Base-by-base conservation (phyloP, 2,113 vertebrate species). In the Pseudorasbora parva region DNA sequence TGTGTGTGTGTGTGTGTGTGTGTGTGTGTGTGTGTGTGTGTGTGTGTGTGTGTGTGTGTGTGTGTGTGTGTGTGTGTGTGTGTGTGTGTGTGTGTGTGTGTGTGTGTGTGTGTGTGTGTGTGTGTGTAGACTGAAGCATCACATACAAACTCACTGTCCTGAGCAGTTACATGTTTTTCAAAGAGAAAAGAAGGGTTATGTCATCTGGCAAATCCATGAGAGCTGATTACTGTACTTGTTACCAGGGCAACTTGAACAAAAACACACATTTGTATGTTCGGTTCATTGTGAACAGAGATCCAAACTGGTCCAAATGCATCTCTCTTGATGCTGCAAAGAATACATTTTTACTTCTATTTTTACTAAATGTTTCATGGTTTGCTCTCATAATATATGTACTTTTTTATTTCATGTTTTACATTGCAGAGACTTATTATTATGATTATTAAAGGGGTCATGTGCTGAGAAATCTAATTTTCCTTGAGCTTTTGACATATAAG, bases 121-220 rank as follows among this genome's bases (percentile, higher is more conserved):
- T 33, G n/a, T 59, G 27, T 59, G 11, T 41, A 54, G 30, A 14
- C 30, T 57, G 19, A 57, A 19, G 74, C 9, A 1, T 5, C 19
- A 77, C 51, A 41, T 56, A 56, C 8, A 76, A 21, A 59, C 33
- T 77, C 23, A 4, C 9, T 56, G 49, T 54, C 17, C 27, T 37
- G 19, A 23, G 51, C 30, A 19, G 74, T 54, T 54, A 5, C 23
- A 19, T 54, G 14, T 15, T 57, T 76, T 76, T 7, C 30, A 54
- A 54, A 43, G 37, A n/a, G 37, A 12, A 69, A 43, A 43, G 68
- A 43, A 43, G 21, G 66, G 66, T n/a, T 43, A 71, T 71, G 21
- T 75, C 25, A 54, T 75, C 49, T 75, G 47, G 14, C 45, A 75
- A 75, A 75, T 47, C 23, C 72, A 54, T 51, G 45, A 75, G 25